A percentile compares a stretch with the other conserved stretches of the same genome.
Evolutionary conservation across 2,888 invertebrate species (phyloP).

Genomic region (Germaria angustata): DNA sequence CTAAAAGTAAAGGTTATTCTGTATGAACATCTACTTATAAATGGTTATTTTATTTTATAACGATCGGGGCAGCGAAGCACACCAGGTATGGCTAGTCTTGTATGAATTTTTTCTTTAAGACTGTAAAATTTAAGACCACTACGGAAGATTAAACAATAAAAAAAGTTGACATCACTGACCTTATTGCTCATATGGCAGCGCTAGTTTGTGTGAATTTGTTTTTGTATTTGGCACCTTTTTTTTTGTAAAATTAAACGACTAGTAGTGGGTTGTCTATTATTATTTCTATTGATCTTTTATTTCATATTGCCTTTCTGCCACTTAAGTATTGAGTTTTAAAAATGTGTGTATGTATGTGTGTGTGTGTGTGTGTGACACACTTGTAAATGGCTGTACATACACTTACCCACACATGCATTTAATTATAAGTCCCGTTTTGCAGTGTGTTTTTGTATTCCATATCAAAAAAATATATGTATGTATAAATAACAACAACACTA

Average conservation of each 20-base stretch:
- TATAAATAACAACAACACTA: background rate
- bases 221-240: background rate
- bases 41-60: too few relatives aligned
- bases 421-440: slow-evolving; percentile 55
- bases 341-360: background rate
- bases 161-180: too few relatives aligned
- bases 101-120: too few relatives aligned
- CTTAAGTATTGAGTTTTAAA: slow-evolving; percentile 7
- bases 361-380: slow-evolving; percentile 8
- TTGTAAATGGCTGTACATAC: background rate
- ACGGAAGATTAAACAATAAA: too few relatives aligned
- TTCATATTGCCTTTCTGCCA: background rate
- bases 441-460: background rate
- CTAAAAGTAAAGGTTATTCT: too few relatives aligned
- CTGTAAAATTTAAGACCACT: too few relatives aligned
- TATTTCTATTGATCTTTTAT: slow-evolving; percentile 8
- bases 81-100: too few relatives aligned
- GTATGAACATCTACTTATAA: too few relatives aligned
- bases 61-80: too few relatives aligned
- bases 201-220: background rate
- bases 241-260: slow-evolving; percentile 18
- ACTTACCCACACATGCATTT: slow-evolving; percentile 28
- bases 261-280: slow-evolving; percentile 24
- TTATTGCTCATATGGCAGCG: too few relatives aligned
- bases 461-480: background rate